Evolutionary conservation across 2,113 vertebrate species (phyloP), one percentile per base, ranked within the genome.

Genomic region (Monopterus albus): DNA sequence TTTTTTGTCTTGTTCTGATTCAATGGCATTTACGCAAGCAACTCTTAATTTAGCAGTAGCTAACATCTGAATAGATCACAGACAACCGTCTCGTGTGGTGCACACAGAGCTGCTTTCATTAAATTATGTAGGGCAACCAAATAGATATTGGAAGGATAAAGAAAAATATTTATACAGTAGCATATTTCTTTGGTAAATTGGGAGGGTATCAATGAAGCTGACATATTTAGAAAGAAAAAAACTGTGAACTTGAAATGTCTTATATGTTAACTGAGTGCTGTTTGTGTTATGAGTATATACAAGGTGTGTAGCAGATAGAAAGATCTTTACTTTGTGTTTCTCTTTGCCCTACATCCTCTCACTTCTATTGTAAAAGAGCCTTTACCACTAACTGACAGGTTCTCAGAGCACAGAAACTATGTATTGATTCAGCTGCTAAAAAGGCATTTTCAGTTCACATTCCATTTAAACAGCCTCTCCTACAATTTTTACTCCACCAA

Each of bases 391-490:
- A 38, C 79, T 25, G 51, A 74, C 77, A 92, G 31, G 66, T 91
- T 47, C 92, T 84, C 62, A 61, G 52, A 63, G 63, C 57, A 72
- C 47, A 83, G 69, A 69, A 70, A 46, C 42, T 40, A 33, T 13
- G 66, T 79, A 89, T 87, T 63, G 90, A 92, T 92, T 88, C 73
- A 35, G 53, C 21, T 13, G 83, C 79, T 72, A 76, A 79, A 89
- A 79, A 87, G 73, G 90, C 87, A 88, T 93, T 94, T 93, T 94
- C 91, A 89, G 91, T 50, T 91, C 93, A 82, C 91, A 81, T 65
- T 88, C 87, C 42, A 88, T 92, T 82, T 89, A 91, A 90, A 87
- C 87, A 23, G 82, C 69, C 62, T 58, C 65, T 61, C 40, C 39
- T 28, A 13, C 73, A 60, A 52, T 74, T 86, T 89, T 28, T 83